Evolutionary conservation across 2,888 invertebrate genomes (phyloP).

Genomic region (Phytoseiulus persimilis): DNA sequence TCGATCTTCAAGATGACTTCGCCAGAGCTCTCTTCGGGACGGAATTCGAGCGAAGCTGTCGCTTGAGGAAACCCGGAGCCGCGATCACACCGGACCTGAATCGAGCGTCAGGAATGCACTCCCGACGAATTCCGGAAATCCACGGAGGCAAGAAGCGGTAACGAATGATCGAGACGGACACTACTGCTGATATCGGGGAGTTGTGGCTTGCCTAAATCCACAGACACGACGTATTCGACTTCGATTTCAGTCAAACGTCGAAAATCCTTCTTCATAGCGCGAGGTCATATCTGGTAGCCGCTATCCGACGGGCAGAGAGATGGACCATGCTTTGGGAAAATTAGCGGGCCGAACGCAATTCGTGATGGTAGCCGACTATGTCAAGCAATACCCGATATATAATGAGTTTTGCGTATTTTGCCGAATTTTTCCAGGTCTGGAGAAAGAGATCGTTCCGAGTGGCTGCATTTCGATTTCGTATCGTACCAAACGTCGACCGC

Average conservation of each 20-base stretch:
- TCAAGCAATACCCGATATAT: neutral
- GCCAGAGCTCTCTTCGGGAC: too few species aligned
- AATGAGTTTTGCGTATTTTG: neutral
- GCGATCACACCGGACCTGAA: neutral
- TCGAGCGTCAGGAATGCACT: neutral
- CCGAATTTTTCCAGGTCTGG: neutral
- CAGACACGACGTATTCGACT: neutral
- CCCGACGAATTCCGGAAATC: neutral
- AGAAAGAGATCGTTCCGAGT: neutral
- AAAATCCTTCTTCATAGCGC: neutral
- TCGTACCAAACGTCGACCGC: neutral
- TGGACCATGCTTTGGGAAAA: neutral
- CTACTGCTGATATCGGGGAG: neutral
- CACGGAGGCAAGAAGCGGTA: neutral
- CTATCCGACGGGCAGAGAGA: neutral
- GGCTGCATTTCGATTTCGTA: neutral
- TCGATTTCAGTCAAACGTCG: neutral
- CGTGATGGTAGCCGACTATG: neutral
- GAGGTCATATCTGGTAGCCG: slow-evolving; percentile 5
- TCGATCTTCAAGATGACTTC: too few species aligned
- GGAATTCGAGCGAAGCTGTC: too few species aligned
- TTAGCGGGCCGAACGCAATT: neutral
- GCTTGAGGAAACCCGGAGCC: too few species aligned
- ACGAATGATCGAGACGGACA: neutral
- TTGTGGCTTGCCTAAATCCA: neutral